Conservation (phyloP, 2,888 invertebrate genomes). For the Prionchulus punctatus region DNA sequence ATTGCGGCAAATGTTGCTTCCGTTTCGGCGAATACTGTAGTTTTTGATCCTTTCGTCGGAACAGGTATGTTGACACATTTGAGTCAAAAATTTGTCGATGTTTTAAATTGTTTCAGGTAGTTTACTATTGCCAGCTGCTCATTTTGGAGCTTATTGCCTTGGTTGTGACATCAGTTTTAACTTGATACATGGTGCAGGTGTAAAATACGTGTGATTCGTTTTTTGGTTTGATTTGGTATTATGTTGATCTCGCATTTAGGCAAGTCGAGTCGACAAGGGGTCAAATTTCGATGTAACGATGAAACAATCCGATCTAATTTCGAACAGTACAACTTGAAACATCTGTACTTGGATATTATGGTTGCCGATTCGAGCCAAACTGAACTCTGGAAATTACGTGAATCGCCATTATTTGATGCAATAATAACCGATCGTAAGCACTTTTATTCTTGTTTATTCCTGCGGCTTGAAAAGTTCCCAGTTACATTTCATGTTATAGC, state of each 20-base stretch:
- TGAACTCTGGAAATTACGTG: conserved; percentile 49
- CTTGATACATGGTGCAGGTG: conserved; percentile 62
- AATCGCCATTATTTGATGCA: conserved; percentile 56
- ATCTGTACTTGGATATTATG: conserved; percentile 64
- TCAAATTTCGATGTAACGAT: conserved; percentile 44
- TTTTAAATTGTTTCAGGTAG: conserved; percentile 24
- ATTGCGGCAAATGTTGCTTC: conserved; percentile 88
- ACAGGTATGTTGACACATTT: too few relatives aligned
- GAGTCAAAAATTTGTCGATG: too few relatives aligned
- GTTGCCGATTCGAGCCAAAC: conserved; percentile 77
- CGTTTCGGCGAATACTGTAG: conserved; percentile 52
- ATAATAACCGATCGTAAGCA: conserved; percentile 68
- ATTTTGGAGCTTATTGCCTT: conserved; percentile 66
- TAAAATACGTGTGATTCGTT: conserved; percentile 4
- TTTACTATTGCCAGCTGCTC: conserved; percentile 66
- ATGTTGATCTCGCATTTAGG: conserved; percentile 23
- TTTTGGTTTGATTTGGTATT: neutral
- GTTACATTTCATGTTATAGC: conserved; percentile 44
- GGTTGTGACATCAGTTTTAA: conserved; percentile 75
- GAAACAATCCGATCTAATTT: conserved; percentile 78
- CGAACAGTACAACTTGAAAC: conserved; percentile 60
- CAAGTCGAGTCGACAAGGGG: conserved; percentile 38
- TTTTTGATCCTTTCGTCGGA: conserved; percentile 88
- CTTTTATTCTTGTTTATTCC: neutral
- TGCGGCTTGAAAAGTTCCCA: neutral